A percentile compares a stretch with the other conserved stretches of the same genome.
These are phyloP conservation scores for Fringilla coelebs DNA, from an alignment of 2,797 vertebrate species.

Conservation along the genomic window DNA sequence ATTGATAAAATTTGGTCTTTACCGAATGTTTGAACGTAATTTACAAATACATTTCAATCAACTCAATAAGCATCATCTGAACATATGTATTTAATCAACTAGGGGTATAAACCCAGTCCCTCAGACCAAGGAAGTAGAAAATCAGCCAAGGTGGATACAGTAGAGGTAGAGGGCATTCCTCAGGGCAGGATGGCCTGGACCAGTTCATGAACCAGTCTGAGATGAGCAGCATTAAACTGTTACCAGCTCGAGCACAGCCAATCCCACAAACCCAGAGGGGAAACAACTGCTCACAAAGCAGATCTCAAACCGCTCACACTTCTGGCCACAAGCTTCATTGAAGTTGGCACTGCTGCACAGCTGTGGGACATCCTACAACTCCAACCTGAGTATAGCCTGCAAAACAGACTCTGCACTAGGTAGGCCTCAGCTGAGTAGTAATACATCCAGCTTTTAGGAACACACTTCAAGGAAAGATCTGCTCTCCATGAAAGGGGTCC, in stretches of 20 bases:
- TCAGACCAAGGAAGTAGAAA: not conserved
- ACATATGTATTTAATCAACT: not conserved
- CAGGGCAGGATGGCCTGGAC: not conserved
- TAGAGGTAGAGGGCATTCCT: not conserved
- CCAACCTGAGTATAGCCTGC: not conserved
- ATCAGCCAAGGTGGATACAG: not conserved
- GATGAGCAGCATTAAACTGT: not conserved
- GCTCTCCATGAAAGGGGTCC: not conserved
- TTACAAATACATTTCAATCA: not conserved
- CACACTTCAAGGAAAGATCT: not conserved
- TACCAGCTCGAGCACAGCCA: not conserved
- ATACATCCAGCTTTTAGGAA: not conserved
- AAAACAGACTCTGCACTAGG: not conserved
- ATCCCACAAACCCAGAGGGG: not conserved
- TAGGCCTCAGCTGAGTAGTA: not conserved
- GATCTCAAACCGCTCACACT: not conserved
- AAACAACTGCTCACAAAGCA: not conserved
- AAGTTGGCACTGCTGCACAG: not conserved
- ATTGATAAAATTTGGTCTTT: not conserved
- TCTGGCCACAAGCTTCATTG: not conserved
- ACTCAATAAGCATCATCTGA: not conserved
- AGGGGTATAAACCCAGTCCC: not conserved
- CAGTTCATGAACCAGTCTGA: not conserved
- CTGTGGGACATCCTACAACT: not conserved
- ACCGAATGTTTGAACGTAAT: not conserved